Conservation (phyloP, 2,888 invertebrate species). For the Uloborus plumipes region DNA sequence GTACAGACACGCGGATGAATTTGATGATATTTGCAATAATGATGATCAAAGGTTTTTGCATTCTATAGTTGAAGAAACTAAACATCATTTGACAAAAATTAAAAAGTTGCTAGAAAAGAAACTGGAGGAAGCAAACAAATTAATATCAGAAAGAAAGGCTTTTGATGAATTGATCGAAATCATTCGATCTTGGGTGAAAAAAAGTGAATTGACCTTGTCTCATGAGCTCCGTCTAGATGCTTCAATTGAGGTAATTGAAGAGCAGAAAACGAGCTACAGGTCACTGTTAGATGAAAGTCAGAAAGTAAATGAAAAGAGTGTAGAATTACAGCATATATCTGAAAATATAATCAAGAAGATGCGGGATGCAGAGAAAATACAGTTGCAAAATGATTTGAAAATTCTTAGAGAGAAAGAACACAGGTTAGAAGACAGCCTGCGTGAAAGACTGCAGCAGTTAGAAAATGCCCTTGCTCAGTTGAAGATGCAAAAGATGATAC, state of each 20-base stretch:
- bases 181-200: conserved; percentile 89
- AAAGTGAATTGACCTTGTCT: conserved; percentile 88
- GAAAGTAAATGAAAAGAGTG: conserved; percentile 66
- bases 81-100: conserved; percentile 80
- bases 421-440: conserved; percentile 81
- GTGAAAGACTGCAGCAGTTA: conserved; percentile 81
- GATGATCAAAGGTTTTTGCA: conserved; percentile 72
- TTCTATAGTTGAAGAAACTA: conserved; percentile 74
- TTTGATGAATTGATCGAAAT: conserved; percentile 86
- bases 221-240: conserved; percentile 82
- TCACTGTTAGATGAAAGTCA: conserved; percentile 68
- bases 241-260: conserved; percentile 85
- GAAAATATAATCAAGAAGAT: conserved; percentile 84
- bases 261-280: conserved; percentile 81
- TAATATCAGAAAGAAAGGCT: conserved; percentile 82
- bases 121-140: conserved; percentile 79
- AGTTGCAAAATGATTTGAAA: conserved; percentile 88
- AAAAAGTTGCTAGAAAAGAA: conserved; percentile 82
- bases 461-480: conserved; percentile 85
- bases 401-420: conserved; percentile 80
- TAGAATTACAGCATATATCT: conserved; percentile 78
- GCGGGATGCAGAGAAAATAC: conserved; percentile 82
- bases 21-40: conserved; percentile 87
- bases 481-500: conserved; percentile 83
- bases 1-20: conserved; percentile 81